Evolutionary conservation across 2,113 vertebrate genomes (phyloP), one percentile per base, ranked within the genome.

Genomic region (Phylloscopus trochilus): DNA sequence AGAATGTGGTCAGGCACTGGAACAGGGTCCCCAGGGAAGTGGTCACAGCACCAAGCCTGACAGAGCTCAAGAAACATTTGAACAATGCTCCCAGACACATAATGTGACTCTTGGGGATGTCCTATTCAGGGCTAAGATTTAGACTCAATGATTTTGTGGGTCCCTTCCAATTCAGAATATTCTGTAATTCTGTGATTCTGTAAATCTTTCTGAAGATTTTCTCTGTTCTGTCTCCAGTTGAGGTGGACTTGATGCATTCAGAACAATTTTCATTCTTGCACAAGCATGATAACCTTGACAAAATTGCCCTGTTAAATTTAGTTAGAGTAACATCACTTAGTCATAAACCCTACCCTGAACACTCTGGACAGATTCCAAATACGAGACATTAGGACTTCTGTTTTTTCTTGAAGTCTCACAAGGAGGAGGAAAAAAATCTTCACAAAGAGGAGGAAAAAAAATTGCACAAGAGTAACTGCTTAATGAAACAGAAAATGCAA

Each of bases 401-500:
- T 7, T 93, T 39, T 88, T 79, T 95, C 24, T 68, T 80, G 16
- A 68, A 39, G 23, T 69, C 90, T 60, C n/a, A 53, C 23, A 51
- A 81, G 67, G 11, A 76, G 19, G 2, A 41, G 9, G 20, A 8
- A 28, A 67, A 58, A 66, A 39, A 9, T 15, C 15, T 84, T 59
- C 16, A 35, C 26, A 67, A 92, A 81, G 11, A 80, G 15, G 2
- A 47, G 12, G 7, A 1, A 18, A 64, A 49, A 81, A 23, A 19
- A 0, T 0, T 4, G 15, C 30, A 27, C 24, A 86, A 63, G 4
- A 53, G 30, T 39, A 63, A 35, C 35, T n/a, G 3, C 30, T 74
- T 90, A 89, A 88, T 52, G 60, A 84, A 93, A 93, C 19, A 70
- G 63, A 77, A 93, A 89, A 83, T 56, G 30, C 33, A 89, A 73